Percentiles rank a stretch among this genome's conserved stretches.
These are phyloP conservation scores for Pocota personata DNA, from an alignment of 2,888 invertebrate species.

Conservation along the genomic window DNA sequence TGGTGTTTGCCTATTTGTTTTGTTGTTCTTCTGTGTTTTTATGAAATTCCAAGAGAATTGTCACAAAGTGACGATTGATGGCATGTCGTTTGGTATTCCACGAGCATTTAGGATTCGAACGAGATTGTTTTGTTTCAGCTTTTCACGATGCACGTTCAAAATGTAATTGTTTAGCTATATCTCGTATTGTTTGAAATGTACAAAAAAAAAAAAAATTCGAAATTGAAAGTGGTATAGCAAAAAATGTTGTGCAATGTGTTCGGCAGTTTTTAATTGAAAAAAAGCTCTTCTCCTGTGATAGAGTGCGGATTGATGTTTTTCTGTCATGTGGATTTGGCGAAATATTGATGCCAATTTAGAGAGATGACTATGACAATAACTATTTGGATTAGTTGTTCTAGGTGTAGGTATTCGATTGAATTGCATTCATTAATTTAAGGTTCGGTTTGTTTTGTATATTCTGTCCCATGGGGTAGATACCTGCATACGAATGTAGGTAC, in stretches of 20 bases:
- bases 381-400: background rate
- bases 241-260: constrained; percentile 33
- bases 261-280: constrained; percentile 57
- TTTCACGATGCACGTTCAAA: constrained; percentile 54
- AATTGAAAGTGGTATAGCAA: constrained; percentile 37
- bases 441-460: background rate
- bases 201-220: constrained; percentile 1
- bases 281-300: background rate
- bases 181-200: constrained; percentile 21
- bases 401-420: background rate
- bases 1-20: constrained; percentile 67
- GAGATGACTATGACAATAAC: background rate
- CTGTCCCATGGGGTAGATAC: too few species aligned
- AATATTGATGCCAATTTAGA: constrained; percentile 33
- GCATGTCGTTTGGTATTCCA: constrained; percentile 67
- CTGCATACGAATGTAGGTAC: too few species aligned
- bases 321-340: constrained; percentile 29
- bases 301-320: constrained; percentile 34
- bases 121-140: constrained; percentile 59
- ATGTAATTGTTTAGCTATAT: constrained; percentile 60
- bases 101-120: constrained; percentile 51
- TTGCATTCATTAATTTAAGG: background rate
- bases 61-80: constrained; percentile 74
- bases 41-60: constrained; percentile 68
- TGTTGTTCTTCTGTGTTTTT: constrained; percentile 29